Evolutionary conservation across 2,113 vertebrate genomes (phyloP).

Genomic region (Pterocles burchelli): DNA sequence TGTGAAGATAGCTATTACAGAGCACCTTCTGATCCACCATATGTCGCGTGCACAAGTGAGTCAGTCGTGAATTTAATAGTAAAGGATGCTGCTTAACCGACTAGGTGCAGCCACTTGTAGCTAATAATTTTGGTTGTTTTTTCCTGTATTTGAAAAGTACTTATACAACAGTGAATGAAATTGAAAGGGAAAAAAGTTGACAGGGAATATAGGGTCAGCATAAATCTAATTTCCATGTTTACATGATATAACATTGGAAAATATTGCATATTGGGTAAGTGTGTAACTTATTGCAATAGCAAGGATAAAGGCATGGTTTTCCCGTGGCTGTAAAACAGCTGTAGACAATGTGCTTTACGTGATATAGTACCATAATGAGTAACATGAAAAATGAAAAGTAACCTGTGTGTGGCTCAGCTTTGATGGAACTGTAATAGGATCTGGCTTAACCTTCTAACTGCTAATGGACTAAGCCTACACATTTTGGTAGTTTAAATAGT

Average conservation of each 20-base stretch:
- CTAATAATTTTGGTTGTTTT: slow-evolving; percentile 1
- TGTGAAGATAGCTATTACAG: slow-evolving; percentile 97
- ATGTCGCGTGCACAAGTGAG: slow-evolving; percentile 96
- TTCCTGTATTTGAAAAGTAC: background rate
- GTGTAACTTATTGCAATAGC: background rate
- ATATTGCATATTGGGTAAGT: background rate
- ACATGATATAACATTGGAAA: background rate
- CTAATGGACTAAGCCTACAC: slow-evolving; percentile 61
- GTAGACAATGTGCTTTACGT: background rate
- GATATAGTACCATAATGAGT: background rate
- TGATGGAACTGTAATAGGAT: slow-evolving; percentile 71
- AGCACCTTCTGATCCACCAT: slow-evolving; percentile 89
- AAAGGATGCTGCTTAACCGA: slow-evolving; percentile 52
- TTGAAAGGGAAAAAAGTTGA: background rate
- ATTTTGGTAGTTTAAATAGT: slow-evolving; percentile 69
- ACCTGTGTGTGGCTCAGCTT: background rate
- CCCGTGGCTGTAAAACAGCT: background rate
- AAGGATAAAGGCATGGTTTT: background rate
- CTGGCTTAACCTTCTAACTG: slow-evolving; percentile 76
- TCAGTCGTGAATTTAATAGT: slow-evolving; percentile 57
- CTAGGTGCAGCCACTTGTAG: slow-evolving; percentile 31
- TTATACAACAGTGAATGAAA: slow-evolving; percentile 26
- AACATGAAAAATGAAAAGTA: slow-evolving; percentile 21
- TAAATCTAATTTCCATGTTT: slow-evolving; percentile 6
- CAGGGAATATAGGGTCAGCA: background rate